phyloP scores from a whole-genome alignment of 2,888 invertebrate species.

The Callimorpha dominula region DNA sequence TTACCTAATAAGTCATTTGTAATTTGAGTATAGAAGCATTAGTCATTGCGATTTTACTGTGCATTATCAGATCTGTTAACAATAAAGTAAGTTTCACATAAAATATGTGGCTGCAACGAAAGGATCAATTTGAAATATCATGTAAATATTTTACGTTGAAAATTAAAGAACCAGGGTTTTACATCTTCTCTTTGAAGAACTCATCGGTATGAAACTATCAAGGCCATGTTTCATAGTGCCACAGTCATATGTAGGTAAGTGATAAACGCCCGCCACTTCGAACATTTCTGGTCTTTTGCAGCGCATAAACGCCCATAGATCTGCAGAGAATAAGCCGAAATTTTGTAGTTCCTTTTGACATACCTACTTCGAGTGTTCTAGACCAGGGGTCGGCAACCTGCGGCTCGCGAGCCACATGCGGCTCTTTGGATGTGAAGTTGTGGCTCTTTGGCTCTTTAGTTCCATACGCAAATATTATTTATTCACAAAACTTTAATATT shows the following conservation, averaged over 20 bases:
- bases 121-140: background rate
- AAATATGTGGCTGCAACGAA: background rate
- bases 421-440: too few species aligned
- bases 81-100: conserved; percentile 1
- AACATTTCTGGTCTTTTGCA: background rate
- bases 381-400: background rate
- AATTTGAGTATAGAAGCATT: conserved; percentile 40
- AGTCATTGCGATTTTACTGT: conserved; percentile 20
- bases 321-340: background rate
- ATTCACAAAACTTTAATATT: too few species aligned
- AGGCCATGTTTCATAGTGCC: background rate
- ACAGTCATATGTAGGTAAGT: background rate
- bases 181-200: background rate
- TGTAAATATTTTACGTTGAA: background rate
- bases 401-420: too few species aligned
- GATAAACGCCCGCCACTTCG: background rate
- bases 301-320: too few species aligned
- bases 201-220: background rate
- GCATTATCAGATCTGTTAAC: conserved; percentile 10
- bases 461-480: too few species aligned
- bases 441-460: too few species aligned
- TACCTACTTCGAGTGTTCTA: background rate
- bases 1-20: conserved; percentile 38
- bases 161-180: background rate
- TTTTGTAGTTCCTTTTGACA: background rate